Conservation (phyloP, 1,140 invertebrate species). For the Trichogramma pretiosum region DNA sequence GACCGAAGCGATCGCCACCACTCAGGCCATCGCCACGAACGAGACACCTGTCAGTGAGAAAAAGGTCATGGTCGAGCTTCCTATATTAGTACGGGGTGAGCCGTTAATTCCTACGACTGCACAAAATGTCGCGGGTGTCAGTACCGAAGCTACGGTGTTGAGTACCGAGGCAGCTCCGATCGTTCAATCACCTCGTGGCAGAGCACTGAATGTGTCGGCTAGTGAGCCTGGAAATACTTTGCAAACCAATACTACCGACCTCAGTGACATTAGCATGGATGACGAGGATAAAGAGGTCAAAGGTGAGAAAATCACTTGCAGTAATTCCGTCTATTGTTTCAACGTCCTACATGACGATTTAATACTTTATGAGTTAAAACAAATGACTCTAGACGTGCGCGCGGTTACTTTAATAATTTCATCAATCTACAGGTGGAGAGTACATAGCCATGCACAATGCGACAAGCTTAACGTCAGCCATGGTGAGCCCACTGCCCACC, state of each 20-base stretch:
- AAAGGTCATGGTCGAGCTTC: constrained; percentile 19
- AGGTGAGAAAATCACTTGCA: too few relatives aligned
- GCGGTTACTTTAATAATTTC: too few relatives aligned
- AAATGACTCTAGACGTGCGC: too few relatives aligned
- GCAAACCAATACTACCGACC: constrained; percentile 45
- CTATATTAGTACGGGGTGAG: background rate
- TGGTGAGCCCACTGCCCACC: constrained; percentile 22
- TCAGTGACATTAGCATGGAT: constrained; percentile 61
- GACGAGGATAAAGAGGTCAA: constrained; percentile 50
- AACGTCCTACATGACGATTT: too few relatives aligned
- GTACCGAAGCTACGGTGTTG: background rate
- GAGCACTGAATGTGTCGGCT: constrained; percentile 37
- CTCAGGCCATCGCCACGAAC: constrained; percentile 30
- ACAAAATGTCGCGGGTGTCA: too few relatives aligned
- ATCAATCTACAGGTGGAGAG: constrained; percentile 34
- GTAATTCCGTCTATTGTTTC: too few relatives aligned
- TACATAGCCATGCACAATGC: constrained; percentile 31
- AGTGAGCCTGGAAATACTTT: constrained; percentile 36
- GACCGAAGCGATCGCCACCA: background rate
- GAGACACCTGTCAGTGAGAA: constrained; percentile 29
- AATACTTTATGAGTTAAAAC: too few relatives aligned
- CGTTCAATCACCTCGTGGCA: constrained; percentile 22
- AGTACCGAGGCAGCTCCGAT: background rate
- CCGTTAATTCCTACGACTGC: background rate
- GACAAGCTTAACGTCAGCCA: constrained; percentile 4